These are phyloP conservation scores for Erebia palarica DNA, from an alignment of 2,888 invertebrate species.

Conservation along the genomic window DNA sequence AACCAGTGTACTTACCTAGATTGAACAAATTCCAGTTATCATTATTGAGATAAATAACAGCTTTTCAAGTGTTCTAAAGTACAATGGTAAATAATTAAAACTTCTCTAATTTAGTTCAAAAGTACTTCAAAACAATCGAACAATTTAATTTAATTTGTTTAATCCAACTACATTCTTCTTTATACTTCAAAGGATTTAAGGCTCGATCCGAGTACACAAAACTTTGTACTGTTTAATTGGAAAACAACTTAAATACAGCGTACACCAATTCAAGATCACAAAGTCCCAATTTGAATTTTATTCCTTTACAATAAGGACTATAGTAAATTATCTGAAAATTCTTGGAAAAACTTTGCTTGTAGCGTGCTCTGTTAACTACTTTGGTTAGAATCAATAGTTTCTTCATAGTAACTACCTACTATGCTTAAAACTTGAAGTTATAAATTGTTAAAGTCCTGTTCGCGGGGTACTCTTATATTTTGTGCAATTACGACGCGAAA, in stretches of 20 bases:
- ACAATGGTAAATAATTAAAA: conserved; percentile 11
- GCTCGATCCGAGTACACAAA: conserved; percentile 11
- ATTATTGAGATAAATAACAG: not conserved
- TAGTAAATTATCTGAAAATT: not conserved
- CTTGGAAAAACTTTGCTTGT: conserved; percentile 12
- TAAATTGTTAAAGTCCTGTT: conserved; percentile 6
- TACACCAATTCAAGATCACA: not conserved
- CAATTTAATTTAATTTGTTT: conserved; percentile 27
- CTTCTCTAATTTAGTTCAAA: conserved; percentile 15
- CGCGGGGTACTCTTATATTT: not conserved
- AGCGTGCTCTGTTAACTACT: conserved; percentile 8
- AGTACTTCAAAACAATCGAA: conserved; percentile 22
- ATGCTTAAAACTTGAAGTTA: conserved; percentile 7
- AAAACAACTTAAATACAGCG: conserved; percentile 17
- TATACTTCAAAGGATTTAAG: conserved; percentile 18
- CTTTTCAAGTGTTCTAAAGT: not conserved
- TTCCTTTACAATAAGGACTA: not conserved
- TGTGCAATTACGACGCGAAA: not conserved
- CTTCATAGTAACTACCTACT: not conserved
- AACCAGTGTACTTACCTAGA: not conserved
- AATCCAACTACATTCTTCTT: conserved; percentile 22
- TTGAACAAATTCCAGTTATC: not conserved
- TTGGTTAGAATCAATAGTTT: conserved; percentile 20
- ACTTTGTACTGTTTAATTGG: conserved; percentile 19
- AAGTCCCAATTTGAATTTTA: not conserved